Evolutionary conservation across 2,888 invertebrate genomes (phyloP).

Genomic region (Rotaria macrura): DNA sequence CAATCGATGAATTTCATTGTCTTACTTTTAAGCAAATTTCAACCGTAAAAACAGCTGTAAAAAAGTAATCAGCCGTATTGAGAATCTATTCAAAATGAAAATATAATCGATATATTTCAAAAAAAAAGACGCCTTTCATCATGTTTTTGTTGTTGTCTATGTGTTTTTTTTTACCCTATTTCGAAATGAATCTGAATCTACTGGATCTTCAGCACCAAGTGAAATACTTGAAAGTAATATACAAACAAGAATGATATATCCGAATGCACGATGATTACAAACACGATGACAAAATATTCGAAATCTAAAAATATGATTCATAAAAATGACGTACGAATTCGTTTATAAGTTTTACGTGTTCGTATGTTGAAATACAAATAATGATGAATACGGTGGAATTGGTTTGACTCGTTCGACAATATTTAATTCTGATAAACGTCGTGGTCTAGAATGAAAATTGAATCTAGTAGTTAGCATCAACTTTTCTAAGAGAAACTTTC

Average conservation of each 20-base stretch:
- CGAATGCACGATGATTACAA: constrained; percentile 85
- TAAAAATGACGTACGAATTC: not conserved
- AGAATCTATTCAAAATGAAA: constrained; percentile 63
- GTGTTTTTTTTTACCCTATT: constrained; percentile 60
- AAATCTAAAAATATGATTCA: constrained; percentile 52
- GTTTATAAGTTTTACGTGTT: constrained; percentile 60
- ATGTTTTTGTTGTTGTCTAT: too few relatives aligned
- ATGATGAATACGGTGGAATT: constrained; percentile 84
- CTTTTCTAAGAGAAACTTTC: too few relatives aligned
- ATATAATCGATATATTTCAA: not conserved
- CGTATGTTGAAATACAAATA: constrained; percentile 87
- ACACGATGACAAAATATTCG: constrained; percentile 92
- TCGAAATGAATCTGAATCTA: constrained; percentile 64
- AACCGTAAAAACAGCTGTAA: constrained; percentile 92
- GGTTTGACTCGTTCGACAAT: constrained; percentile 71
- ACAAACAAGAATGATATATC: constrained; percentile 87
- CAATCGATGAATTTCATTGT: not conserved
- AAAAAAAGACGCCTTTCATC: too few relatives aligned
- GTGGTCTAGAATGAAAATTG: constrained; percentile 52
- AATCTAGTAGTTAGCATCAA: too few relatives aligned
- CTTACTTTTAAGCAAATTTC: constrained; percentile 77
- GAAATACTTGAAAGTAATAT: constrained; percentile 96
- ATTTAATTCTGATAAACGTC: constrained; percentile 81
- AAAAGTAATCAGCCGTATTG: constrained; percentile 89
- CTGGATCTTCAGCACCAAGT: constrained; percentile 93